Percentiles rank a stretch among this genome's conserved stretches.
Conservation (phyloP, 35 echinoderm and acorn worm genomes). For the Anneissia japonica region DNA sequence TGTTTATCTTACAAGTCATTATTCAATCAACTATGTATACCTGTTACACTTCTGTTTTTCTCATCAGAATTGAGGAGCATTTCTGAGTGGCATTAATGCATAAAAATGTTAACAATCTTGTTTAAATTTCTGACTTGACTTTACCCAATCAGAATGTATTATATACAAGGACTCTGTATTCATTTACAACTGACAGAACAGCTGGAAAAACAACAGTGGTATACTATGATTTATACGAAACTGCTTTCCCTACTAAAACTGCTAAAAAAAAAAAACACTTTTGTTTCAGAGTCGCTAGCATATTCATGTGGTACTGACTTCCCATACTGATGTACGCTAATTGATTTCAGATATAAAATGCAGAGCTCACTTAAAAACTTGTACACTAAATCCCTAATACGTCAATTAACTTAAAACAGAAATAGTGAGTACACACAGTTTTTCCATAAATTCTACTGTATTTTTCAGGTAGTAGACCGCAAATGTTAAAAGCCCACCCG, state of each 20-base stretch:
- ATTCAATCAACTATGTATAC: no score
- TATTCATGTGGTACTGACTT: no score
- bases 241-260: background rate
- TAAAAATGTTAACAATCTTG: background rate
- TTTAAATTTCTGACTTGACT: background rate
- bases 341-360: no score
- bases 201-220: background rate
- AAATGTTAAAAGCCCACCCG: no score
- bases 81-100: background rate
- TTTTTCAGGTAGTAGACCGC: no score
- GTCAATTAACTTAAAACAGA: no score
- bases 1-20: no score
- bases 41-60: background rate
- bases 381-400: no score
- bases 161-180: background rate
- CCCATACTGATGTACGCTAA: no score
- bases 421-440: no score
- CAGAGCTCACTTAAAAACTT: no score
- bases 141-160: background rate
- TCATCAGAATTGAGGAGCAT: background rate
- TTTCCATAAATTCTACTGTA: no score
- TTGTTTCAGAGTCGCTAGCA: background rate
- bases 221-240: background rate
- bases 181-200: background rate
- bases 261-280: background rate